Base-by-base conservation (phyloP, 2,797 vertebrate genomes). In the Macrochelys suwanniensis region DNA sequence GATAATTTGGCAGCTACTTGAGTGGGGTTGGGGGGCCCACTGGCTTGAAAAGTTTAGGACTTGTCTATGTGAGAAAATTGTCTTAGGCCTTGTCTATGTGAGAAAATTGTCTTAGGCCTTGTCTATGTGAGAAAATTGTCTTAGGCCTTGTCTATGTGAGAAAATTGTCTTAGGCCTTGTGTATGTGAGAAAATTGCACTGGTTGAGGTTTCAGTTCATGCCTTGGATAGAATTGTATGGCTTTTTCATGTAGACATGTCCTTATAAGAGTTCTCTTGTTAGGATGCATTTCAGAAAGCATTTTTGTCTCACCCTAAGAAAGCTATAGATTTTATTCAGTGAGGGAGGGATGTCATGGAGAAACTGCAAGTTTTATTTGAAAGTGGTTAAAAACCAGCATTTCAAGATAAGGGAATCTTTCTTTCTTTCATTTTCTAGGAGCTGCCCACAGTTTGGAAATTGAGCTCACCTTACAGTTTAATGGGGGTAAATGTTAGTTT, bases 321-420 rank as follows among this genome's bases (percentile, higher is more conserved):
- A 45, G 23, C 42, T 7, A 28, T 47, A 8, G 12, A 28, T 76
- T 16, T 45, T 47, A 76, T 13, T 45, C 42, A 26, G 45, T 28
- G 45, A 28, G 21, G 12, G 12, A 13, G 25, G 45, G 45, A 47
- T 49, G 25, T 45, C 26, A 26, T 31, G 6, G 42, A 13, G 42
- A 76, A 76, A 76, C 45, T 37, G 65, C 65, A 7, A 37, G 45
- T 28, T 76, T 76, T 28, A 15, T 26, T 47, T 76, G 26, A 0
- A 3, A 11, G 9, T 26, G 8, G 42, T 3, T 17, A 54, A 10
- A 15, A 80, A 79, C 11, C 10, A 9, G 10, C 0, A 0, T 0
- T 33, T n/a, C 5, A 1, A 21, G 45, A 71, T 3, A 13, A 3
- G 23, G 33, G 11, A 25, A 1, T 0, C 0, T 26, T 33, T 31